These are phyloP conservation scores for Gila robusta DNA, from an alignment of 2,797 vertebrate genomes.

Conservation along the genomic window DNA sequence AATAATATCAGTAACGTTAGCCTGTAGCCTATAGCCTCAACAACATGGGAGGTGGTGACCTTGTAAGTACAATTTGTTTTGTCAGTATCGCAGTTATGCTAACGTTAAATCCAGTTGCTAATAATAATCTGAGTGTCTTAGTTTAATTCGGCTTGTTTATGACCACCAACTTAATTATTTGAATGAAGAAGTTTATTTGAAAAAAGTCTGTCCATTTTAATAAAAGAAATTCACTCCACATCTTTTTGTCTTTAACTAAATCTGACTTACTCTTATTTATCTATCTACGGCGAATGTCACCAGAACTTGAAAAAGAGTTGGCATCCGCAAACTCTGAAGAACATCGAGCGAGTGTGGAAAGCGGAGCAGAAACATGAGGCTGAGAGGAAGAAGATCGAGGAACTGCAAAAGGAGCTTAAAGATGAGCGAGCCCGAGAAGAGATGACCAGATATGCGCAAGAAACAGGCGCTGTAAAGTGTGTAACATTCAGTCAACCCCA, in stretches of 20 bases:
- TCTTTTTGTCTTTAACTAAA: not conserved
- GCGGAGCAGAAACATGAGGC: conserved; percentile 96
- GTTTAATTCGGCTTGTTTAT: not conserved
- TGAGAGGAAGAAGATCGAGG: conserved; percentile 94
- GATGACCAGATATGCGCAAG: conserved; percentile 90
- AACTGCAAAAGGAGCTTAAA: conserved; percentile 94
- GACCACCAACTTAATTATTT: not conserved
- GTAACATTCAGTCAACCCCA: conserved; percentile 28
- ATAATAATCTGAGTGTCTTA: not conserved
- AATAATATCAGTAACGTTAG: not conserved
- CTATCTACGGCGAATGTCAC: not conserved
- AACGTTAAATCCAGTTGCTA: not conserved
- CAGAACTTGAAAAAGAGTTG: conserved; percentile 99
- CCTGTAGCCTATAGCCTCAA: not conserved
- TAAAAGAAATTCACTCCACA: not conserved
- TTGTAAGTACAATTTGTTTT: conserved; percentile 29
- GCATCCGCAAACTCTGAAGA: conserved; percentile 98
- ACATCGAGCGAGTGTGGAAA: conserved; percentile 98
- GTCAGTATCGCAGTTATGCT: not conserved
- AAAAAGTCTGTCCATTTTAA: not conserved
- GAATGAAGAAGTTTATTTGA: not conserved
- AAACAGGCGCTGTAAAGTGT: conserved; percentile 89
- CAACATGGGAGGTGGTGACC: conserved; percentile 43
- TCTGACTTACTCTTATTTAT: not conserved
- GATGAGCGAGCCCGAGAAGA: conserved; percentile 93